phyloP scores from a whole-genome alignment of 2,113 vertebrate genomes.

The Chloroceryle aenea region DNA sequence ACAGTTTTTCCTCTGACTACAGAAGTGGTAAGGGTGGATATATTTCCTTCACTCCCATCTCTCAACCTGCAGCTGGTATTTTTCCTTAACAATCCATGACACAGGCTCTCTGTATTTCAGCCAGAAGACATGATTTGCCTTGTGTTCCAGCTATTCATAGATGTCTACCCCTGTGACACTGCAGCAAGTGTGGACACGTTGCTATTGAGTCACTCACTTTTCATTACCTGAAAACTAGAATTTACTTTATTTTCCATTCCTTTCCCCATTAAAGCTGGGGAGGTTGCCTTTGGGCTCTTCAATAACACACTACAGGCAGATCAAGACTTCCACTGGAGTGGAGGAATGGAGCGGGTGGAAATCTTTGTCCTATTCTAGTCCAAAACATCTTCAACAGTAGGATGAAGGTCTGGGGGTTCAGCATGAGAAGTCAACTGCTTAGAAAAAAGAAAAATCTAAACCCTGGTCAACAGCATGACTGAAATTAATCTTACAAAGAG shows the following conservation, averaged over 20 bases:
- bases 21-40: neutral
- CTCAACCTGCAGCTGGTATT: neutral
- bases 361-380: neutral
- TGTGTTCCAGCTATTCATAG: neutral
- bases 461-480: neutral
- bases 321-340: neutral
- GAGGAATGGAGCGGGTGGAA: neutral
- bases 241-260: neutral
- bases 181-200: accelerated
- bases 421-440: neutral
- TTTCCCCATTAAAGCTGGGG: neutral
- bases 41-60: neutral
- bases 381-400: neutral
- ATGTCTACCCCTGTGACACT: neutral
- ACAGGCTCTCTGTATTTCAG: neutral
- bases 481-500: neutral
- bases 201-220: neutral
- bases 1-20: neutral
- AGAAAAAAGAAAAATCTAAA: neutral
- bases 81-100: neutral
- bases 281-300: neutral
- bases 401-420: neutral
- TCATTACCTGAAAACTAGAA: neutral
- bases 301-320: neutral
- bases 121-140: neutral